These are phyloP conservation scores for Torymus auratus DNA, from an alignment of 2,888 invertebrate species.

Conservation along the genomic window DNA sequence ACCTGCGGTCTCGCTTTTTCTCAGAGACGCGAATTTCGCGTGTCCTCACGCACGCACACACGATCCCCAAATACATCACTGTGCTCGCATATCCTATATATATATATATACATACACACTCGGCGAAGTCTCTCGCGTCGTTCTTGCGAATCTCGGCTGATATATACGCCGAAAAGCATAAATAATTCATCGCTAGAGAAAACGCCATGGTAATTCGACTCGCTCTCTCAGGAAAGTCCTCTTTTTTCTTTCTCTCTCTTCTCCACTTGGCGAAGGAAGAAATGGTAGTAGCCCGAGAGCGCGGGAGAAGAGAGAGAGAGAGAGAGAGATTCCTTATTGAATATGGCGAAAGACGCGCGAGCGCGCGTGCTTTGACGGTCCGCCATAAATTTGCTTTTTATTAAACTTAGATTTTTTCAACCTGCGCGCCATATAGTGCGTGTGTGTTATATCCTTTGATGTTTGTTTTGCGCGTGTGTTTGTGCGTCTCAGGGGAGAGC, in stretches of 20 bases:
- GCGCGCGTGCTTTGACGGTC: constrained; percentile 40
- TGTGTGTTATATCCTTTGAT: constrained; percentile 33
- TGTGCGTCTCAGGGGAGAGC: neutral
- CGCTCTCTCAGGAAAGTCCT: constrained; percentile 28
- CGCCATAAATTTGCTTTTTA: constrained; percentile 58
- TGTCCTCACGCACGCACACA: no score
- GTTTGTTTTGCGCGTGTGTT: constrained; percentile 43
- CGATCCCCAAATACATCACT: neutral
- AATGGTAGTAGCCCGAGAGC: constrained; percentile 3
- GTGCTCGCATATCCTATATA: no score
- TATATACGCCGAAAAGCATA: constrained; percentile 51
- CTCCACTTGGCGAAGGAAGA: constrained; percentile 9
- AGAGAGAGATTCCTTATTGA: constrained; percentile 45
- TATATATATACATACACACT: no score
- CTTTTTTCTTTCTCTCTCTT: constrained; percentile 15
- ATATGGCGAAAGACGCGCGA: constrained; percentile 41
- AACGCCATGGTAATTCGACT: constrained; percentile 55
- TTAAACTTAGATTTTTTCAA: constrained; percentile 49
- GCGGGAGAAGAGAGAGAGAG: neutral
- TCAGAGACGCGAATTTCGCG: no score
- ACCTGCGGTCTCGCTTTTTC: no score
- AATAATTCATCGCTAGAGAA: constrained; percentile 58
- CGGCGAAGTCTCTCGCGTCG: neutral
- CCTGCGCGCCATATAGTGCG: neutral
- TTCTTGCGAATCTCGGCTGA: constrained; percentile 44